Conservation (phyloP, 2,797 vertebrate species). For the Dendrocincla tyrannina region DNA sequence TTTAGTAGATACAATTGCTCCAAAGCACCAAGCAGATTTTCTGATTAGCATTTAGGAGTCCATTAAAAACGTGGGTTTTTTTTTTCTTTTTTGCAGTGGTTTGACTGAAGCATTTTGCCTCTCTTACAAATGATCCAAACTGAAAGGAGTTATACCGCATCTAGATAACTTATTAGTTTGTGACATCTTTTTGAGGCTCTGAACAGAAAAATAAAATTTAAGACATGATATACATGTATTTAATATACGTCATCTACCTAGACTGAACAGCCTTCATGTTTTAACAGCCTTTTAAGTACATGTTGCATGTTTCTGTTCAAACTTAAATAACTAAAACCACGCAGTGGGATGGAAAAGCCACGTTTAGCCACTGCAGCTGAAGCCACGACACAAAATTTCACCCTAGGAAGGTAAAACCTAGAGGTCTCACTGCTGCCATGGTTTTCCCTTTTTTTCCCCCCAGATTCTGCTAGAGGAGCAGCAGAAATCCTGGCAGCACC, state of each 20-base stretch:
- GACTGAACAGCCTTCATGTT: neutral
- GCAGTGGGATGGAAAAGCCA: neutral
- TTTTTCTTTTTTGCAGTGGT: neutral
- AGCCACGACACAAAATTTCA: neutral
- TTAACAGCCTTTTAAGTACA: neutral
- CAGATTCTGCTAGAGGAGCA: neutral
- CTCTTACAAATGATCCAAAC: neutral
- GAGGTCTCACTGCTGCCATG: neutral
- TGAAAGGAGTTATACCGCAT: neutral
- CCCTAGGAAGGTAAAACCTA: neutral
- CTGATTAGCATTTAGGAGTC: neutral
- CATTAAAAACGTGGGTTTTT: neutral
- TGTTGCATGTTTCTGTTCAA: neutral
- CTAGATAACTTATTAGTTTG: neutral
- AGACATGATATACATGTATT: fast-evolving
- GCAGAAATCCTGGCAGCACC: neutral
- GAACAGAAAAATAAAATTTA: neutral
- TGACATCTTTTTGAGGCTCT: neutral
- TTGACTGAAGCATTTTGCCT: neutral
- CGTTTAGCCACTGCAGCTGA: neutral
- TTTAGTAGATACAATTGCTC: neutral
- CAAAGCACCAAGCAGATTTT: neutral
- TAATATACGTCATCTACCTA: neutral
- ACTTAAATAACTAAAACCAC: neutral
- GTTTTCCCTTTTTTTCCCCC: neutral